Conservation (phyloP, 2,888 invertebrate genomes). For the Stramonita haemastoma region DNA sequence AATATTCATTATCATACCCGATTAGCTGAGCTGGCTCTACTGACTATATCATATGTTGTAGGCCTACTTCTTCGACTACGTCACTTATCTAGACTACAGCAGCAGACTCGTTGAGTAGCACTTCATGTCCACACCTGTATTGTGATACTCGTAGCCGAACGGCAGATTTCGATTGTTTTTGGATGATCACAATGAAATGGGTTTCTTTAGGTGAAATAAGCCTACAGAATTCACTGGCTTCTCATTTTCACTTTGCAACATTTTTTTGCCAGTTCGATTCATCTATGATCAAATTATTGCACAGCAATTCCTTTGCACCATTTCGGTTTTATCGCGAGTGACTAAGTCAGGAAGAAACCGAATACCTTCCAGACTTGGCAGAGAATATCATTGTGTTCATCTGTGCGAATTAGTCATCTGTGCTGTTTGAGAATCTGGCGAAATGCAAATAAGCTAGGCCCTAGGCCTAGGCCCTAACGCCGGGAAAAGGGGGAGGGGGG, state of each 20-base stretch:
- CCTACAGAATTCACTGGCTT: neutral
- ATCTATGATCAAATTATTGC: neutral
- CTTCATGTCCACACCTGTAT: neutral
- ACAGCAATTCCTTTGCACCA: neutral
- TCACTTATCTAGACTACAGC: no score
- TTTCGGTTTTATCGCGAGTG: neutral
- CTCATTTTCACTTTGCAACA: neutral
- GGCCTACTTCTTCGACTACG: neutral
- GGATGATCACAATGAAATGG: no score
- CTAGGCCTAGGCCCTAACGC: no score
- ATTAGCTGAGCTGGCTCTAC: no score
- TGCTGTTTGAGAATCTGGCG: conserved; percentile 11
- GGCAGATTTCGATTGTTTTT: no score
- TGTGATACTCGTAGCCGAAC: no score
- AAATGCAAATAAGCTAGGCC: no score
- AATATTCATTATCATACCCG: no score
- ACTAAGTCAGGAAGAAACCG: neutral
- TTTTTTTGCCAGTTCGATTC: neutral
- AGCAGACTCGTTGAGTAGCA: neutral
- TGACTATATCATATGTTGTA: no score
- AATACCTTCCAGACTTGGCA: conserved; percentile 7
- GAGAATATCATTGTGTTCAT: conserved; percentile 8
- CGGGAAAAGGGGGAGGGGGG: no score
- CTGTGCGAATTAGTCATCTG: neutral
- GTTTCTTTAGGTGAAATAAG: neutral